Evolutionary conservation across 2,797 vertebrate species (phyloP).

Genomic region (Oceanodroma leucorhoa): DNA sequence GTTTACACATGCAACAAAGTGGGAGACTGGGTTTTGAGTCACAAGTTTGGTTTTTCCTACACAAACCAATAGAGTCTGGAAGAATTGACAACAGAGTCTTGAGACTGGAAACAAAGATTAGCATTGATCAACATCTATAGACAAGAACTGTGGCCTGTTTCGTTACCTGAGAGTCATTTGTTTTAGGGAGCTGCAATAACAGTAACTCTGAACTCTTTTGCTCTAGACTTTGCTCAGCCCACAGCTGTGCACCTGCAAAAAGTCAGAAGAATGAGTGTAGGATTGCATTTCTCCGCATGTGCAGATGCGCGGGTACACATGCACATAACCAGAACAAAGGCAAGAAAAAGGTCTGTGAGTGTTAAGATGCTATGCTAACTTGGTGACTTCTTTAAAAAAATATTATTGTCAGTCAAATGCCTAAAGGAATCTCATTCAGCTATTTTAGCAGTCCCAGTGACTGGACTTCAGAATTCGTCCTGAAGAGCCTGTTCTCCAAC

Average conservation of each 20-base stretch:
- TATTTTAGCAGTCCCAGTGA: not conserved
- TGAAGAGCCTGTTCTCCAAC: not conserved
- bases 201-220: not conserved
- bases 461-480: not conserved
- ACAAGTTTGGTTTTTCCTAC: not conserved
- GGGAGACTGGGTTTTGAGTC: accelerated
- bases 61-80: not conserved
- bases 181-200: not conserved
- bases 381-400: not conserved
- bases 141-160: not conserved
- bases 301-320: accelerated
- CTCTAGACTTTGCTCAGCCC: not conserved
- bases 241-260: not conserved
- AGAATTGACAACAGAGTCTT: not conserved
- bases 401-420: not conserved
- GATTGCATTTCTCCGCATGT: accelerated
- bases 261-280: not conserved
- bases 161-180: not conserved
- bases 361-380: not conserved
- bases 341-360: not conserved
- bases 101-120: not conserved
- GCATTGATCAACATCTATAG: not conserved
- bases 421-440: not conserved
- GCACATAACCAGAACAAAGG: not conserved
- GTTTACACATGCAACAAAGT: not conserved